These are phyloP conservation scores for Stegophylla sp. DNA, from an alignment of 2,888 invertebrate species.

Conservation along the genomic window DNA sequence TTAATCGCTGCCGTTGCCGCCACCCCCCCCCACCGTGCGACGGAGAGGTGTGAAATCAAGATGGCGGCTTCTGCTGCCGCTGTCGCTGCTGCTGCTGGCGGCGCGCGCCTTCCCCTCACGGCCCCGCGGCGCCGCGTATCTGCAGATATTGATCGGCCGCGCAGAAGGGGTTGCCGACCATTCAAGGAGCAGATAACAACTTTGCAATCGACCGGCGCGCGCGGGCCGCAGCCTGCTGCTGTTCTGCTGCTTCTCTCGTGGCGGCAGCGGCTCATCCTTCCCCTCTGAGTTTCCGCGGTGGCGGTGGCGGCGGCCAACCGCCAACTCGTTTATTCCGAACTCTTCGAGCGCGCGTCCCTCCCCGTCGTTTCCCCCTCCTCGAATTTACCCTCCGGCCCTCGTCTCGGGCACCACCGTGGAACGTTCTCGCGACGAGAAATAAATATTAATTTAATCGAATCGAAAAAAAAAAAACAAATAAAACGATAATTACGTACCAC, in stretches of 20 bases:
- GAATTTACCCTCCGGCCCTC: no score
- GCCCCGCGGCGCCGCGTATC: constrained; percentile 3
- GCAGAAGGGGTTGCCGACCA: constrained; percentile 56
- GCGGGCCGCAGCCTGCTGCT: constrained; percentile 16
- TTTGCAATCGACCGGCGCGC: constrained; percentile 54
- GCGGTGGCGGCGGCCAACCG: neutral
- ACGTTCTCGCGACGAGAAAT: no score
- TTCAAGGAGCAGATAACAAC: constrained; percentile 56
- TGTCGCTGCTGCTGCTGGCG: constrained; percentile 14
- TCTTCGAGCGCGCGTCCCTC: neutral
- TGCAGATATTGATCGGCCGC: constrained; percentile 56
- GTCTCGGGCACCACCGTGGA: no score
- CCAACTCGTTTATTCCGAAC: constrained; percentile 4
- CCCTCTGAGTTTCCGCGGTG: neutral
- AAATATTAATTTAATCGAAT: no score
- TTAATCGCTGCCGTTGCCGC: constrained; percentile 33
- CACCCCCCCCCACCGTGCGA: no score
- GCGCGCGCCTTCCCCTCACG: constrained; percentile 51
- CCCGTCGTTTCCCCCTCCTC: no score
- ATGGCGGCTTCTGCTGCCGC: constrained; percentile 46
- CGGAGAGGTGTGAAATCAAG: constrained; percentile 58
- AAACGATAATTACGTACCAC: neutral
- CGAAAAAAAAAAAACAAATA: neutral
- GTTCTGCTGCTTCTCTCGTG: neutral
- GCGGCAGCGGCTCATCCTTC: neutral